Evolutionary conservation across 2,888 invertebrate species (phyloP).

Genomic region (Myathropa florea): DNA sequence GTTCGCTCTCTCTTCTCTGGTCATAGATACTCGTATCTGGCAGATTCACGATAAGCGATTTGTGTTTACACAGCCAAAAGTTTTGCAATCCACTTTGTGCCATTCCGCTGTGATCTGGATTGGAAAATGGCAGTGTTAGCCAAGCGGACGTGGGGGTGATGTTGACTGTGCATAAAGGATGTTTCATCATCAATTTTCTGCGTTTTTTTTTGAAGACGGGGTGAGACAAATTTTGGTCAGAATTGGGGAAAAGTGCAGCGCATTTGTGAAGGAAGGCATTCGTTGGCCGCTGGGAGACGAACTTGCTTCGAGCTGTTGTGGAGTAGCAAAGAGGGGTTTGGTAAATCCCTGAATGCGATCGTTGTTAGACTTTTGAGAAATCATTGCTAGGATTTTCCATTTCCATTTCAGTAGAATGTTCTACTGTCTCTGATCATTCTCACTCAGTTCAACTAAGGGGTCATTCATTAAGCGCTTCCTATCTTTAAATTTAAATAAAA

Average conservation of each 20-base stretch:
- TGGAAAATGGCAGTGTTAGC: neutral
- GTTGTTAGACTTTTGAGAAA: no score
- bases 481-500: no score
- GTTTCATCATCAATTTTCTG: neutral
- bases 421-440: no score
- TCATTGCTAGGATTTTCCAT: no score
- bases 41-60: slow-evolving; percentile 72
- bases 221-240: neutral
- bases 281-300: no score
- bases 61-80: slow-evolving; percentile 73
- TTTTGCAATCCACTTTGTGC: slow-evolving; percentile 60
- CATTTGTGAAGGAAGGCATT: no score
- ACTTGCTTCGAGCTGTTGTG: no score
- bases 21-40: slow-evolving; percentile 57
- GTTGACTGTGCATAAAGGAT: neutral
- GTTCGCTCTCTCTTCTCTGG: slow-evolving; percentile 23
- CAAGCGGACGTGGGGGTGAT: neutral
- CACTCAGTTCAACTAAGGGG: no score
- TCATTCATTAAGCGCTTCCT: no score
- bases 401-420: no score
- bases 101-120: slow-evolving; percentile 9
- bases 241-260: neutral
- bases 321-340: no score
- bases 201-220: neutral
- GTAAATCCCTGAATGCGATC: no score